A percentile compares a stretch with the other conserved stretches of the same genome.
Evolutionary conservation across 2,797 vertebrate species (phyloP).

Genomic region (Ibycter americanus): DNA sequence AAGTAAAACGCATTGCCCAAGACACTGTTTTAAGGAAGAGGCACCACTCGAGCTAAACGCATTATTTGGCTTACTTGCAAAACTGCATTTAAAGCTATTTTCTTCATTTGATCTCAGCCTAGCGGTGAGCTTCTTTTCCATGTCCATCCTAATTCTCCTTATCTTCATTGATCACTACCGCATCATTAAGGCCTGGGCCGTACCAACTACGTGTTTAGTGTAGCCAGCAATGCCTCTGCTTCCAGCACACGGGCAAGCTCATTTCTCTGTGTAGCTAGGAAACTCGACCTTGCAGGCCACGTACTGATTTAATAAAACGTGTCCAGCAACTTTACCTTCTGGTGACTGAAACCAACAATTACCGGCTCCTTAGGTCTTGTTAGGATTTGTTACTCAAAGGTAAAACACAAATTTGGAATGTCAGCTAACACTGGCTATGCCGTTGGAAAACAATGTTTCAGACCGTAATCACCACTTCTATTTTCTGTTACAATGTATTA

Average conservation of each 20-base stretch:
- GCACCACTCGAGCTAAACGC: not conserved
- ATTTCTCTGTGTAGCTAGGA: not conserved
- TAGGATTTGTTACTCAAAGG: rapidly evolving
- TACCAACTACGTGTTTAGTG: not conserved
- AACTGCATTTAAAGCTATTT: not conserved
- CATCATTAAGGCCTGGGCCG: not conserved
- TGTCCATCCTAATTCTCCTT: not conserved
- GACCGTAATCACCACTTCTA: not conserved
- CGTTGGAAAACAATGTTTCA: not conserved
- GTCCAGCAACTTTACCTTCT: not conserved
- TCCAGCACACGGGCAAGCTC: not conserved
- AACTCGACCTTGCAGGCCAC: not conserved
- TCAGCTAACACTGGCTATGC: not conserved
- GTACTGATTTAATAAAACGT: not conserved
- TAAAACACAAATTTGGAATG: not conserved
- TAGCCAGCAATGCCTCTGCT: not conserved
- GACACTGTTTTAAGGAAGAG: not conserved
- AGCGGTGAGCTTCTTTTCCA: not conserved
- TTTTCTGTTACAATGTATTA: not conserved
- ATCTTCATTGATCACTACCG: rapidly evolving
- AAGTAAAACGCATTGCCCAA: not conserved
- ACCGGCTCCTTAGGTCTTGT: not conserved
- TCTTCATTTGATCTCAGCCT: not conserved
- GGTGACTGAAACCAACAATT: not conserved
- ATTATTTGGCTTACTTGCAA: not conserved